A percentile compares a stretch with the other conserved stretches of the same genome.
phyloP scores from a whole-genome alignment of 2,888 invertebrate species.

The Apeira syringaria region DNA sequence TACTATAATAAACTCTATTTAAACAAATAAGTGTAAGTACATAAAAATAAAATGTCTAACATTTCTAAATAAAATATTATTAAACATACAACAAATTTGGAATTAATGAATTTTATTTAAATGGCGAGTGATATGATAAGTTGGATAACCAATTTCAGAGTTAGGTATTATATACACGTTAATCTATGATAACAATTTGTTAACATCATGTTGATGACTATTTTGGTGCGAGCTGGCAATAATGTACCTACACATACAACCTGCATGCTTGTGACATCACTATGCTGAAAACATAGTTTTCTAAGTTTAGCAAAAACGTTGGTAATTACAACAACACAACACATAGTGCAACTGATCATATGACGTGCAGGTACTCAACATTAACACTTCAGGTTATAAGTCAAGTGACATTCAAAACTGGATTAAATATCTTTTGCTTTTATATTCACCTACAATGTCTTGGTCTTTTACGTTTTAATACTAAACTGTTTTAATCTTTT shows the following conservation, averaged over 20 bases:
- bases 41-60: constrained; percentile 57
- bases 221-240: constrained; percentile 50
- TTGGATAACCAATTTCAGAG: constrained; percentile 46
- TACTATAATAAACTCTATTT: constrained; percentile 71
- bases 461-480: constrained; percentile 28
- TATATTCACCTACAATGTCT: constrained; percentile 34
- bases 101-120: constrained; percentile 65
- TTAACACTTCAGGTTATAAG: constrained; percentile 42
- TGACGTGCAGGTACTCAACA: constrained; percentile 41
- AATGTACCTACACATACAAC: constrained; percentile 54
- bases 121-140: constrained; percentile 85
- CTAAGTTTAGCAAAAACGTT: constrained; percentile 57
- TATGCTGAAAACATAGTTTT: constrained; percentile 45
- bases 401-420: constrained; percentile 42
- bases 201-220: constrained; percentile 47
- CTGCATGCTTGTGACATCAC: constrained; percentile 50
- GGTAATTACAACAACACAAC: constrained; percentile 60
- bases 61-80: constrained; percentile 59
- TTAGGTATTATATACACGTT: constrained; percentile 52
- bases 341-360: constrained; percentile 48
- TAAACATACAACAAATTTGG: constrained; percentile 55
- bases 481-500: constrained; percentile 4
- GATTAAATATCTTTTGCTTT: constrained; percentile 32
- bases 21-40: constrained; percentile 57
- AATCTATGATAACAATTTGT: constrained; percentile 50